Percentiles rank a stretch among this genome's conserved stretches.
phyloP scores from a whole-genome alignment of 1,140 invertebrate genomes.

The Popillia japonica region DNA sequence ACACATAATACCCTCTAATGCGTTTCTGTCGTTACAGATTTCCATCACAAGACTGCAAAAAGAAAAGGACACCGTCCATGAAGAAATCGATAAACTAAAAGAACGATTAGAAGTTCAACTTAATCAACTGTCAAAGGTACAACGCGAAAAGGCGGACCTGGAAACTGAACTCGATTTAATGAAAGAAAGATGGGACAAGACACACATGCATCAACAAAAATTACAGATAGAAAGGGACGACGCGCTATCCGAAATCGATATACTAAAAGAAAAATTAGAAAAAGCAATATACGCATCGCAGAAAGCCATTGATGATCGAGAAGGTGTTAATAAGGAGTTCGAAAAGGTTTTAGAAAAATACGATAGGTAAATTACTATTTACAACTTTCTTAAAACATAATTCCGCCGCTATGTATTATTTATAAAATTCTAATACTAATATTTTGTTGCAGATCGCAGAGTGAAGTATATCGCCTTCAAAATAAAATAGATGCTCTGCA shows the following conservation, averaged over 20 bases:
- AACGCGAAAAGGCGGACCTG: constrained; percentile 83
- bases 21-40: constrained; percentile 60
- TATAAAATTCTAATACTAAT: not conserved
- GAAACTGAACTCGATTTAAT: constrained; percentile 85
- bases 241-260: constrained; percentile 83
- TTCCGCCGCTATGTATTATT: constrained; percentile 33
- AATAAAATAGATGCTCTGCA: constrained; percentile 86
- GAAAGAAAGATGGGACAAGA: constrained; percentile 88
- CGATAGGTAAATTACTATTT: constrained; percentile 74
- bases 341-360: constrained; percentile 93
- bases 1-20: no score
- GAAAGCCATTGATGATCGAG: constrained; percentile 88
- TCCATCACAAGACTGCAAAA: constrained; percentile 83
- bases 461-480: constrained; percentile 86
- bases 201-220: constrained; percentile 83
- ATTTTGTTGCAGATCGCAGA: constrained; percentile 75
- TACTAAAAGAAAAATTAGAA: constrained; percentile 89
- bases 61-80: constrained; percentile 81
- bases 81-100: constrained; percentile 81
- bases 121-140: constrained; percentile 80
- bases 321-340: constrained; percentile 87
- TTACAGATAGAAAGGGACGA: constrained; percentile 87
- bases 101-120: constrained; percentile 82
- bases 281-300: constrained; percentile 81
- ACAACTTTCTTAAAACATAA: not conserved